Evolutionary conservation across 2,888 invertebrate genomes (phyloP).

Genomic region (Lithosia quadra): DNA sequence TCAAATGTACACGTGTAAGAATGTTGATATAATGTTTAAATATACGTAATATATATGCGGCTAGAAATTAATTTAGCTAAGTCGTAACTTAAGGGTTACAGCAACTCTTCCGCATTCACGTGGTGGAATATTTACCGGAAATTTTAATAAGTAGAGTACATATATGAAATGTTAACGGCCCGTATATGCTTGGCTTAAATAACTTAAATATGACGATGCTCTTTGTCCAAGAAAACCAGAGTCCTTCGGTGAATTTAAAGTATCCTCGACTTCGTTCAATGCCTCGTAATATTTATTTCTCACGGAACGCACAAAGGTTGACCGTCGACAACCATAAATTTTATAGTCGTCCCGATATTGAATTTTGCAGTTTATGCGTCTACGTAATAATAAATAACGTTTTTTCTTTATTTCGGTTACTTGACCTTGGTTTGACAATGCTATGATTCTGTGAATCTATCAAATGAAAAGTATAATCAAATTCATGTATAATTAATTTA

Average conservation of each 20-base stretch:
- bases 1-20: conserved; percentile 67
- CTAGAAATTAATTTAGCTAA: conserved; percentile 1
- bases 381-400: conserved; percentile 61
- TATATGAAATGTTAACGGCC: conserved; percentile 54
- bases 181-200: conserved; percentile 47
- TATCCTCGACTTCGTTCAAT: conserved; percentile 65
- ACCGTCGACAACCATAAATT: conserved; percentile 75
- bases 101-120: conserved; percentile 33
- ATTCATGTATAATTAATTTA: not conserved
- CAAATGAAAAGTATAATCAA: conserved; percentile 2
- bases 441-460: conserved; percentile 48
- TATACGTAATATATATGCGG: conserved; percentile 34
- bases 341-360: conserved; percentile 75
- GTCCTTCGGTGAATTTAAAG: conserved; percentile 75
- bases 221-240: conserved; percentile 62
- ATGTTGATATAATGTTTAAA: conserved; percentile 43
- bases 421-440: conserved; percentile 61
- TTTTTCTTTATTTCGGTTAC: conserved; percentile 55
- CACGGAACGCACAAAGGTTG: conserved; percentile 69
- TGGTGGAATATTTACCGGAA: conserved; percentile 33
- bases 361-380: conserved; percentile 73
- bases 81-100: conserved; percentile 20
- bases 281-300: conserved; percentile 73
- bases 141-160: conserved; percentile 49
- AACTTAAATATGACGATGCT: conserved; percentile 53